Base-by-base conservation (phyloP, 2,113 vertebrate genomes). In the Lonchura striata region DNA sequence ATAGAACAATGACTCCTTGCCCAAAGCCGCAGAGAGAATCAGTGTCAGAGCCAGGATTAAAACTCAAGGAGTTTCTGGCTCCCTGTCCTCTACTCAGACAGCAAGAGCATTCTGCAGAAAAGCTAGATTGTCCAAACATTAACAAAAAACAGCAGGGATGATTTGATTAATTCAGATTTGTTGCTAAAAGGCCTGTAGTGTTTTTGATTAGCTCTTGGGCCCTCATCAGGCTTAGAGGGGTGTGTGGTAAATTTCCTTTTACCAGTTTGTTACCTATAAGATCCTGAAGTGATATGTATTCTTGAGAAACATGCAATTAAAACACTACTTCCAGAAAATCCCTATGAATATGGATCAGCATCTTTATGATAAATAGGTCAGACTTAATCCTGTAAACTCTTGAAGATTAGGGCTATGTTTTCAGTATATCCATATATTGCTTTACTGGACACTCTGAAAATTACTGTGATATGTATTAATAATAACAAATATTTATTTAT, bases 131-230 rank as follows among this genome's bases (percentile, higher is more conserved):
- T 96, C 93, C 95, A 97, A 97, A 94, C 85, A 96, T 94, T 96
- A 97, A 96, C 94, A 87, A 88, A 94, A 96, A 97, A 2, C 96
- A 97, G 91, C 92, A 94, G 96, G 94, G 89, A 88, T 94, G 82
- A 91, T 89, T 90, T 96, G 93, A 97, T 93, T 95, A 96, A 94
- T 94, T 96, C 90, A 84, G 59, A 88, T 92, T 92, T 28, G 3
- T 87, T 94, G 85, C 89, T 97, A 94, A 97, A 96, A 95, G 75
- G 71, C 63, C 88, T 96, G 84, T 79, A 84, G 92, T 95, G 91
- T 82, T 96, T 97, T 95, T 95, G 94, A 97, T 95, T 96, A 96
- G 82, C 91, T 81, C 66, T 92, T 88, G 65, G 83, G 77, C 75
- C 56, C 89, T 94, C 88, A 83, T 77, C 86, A 89, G 64, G 65